Percentiles rank a stretch among this genome's conserved stretches.
phyloP scores from a whole-genome alignment of 2,888 invertebrate genomes.

The Biston stratarius region DNA sequence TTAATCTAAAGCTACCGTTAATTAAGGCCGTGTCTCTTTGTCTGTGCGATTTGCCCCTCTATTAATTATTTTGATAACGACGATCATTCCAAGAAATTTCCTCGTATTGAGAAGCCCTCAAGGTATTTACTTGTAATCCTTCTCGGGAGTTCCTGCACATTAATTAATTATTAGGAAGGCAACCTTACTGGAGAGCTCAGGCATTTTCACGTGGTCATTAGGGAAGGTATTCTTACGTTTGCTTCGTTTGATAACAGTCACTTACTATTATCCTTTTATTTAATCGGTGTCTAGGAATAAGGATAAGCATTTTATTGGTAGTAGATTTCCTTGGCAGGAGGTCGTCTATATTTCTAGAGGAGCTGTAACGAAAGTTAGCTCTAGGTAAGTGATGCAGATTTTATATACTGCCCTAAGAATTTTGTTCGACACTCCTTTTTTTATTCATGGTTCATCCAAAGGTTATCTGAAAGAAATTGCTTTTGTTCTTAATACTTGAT shows the following conservation, averaged over 20 bases:
- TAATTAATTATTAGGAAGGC: slow-evolving; percentile 50
- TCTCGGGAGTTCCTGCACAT: slow-evolving; percentile 45
- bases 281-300: neutral
- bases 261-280: slow-evolving; percentile 7
- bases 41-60: slow-evolving; percentile 39
- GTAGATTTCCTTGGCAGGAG: too few relatives aligned
- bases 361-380: too few relatives aligned
- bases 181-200: slow-evolving; percentile 41
- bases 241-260: slow-evolving; percentile 12
- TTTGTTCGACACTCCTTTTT: too few relatives aligned
- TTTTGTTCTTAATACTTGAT: too few relatives aligned
- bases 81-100: slow-evolving; percentile 46
- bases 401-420: too few relatives aligned
- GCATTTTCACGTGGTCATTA: slow-evolving; percentile 38
- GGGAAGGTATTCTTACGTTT: slow-evolving; percentile 27
- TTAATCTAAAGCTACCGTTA: slow-evolving; percentile 50
- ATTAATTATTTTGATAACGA: slow-evolving; percentile 52
- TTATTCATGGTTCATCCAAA: too few relatives aligned
- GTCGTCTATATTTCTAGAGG: too few relatives aligned
- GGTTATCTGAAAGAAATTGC: too few relatives aligned
- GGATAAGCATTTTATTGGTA: neutral
- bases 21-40: slow-evolving; percentile 51
- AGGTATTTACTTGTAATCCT: slow-evolving; percentile 50
- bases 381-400: too few relatives aligned
- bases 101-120: slow-evolving; percentile 40